phyloP scores from a whole-genome alignment of 92 coral and sea anemone species.

The Palythoa grandiflora region DNA sequence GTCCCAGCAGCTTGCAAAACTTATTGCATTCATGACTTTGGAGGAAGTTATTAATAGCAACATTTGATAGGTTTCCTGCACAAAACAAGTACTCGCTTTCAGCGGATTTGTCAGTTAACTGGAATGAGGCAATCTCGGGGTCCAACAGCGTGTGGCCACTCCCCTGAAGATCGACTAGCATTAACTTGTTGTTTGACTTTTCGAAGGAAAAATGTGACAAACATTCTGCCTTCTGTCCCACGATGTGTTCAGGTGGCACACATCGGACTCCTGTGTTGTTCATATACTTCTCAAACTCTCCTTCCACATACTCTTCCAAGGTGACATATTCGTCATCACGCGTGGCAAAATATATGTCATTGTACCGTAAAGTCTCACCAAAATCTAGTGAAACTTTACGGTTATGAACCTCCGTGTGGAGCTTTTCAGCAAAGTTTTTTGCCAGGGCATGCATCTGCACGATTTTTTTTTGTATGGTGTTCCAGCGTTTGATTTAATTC shows the following conservation, averaged over 20 bases:
- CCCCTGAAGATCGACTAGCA: slow-evolving; percentile 45
- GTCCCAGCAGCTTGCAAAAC: no score
- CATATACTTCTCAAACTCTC: slow-evolving; percentile 59
- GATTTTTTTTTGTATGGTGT: slow-evolving; percentile 53
- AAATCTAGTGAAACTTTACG: slow-evolving; percentile 47
- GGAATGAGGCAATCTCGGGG: slow-evolving; percentile 28
- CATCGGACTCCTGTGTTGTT: slow-evolving; percentile 61
- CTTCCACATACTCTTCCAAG: slow-evolving; percentile 61
- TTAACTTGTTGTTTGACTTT: slow-evolving; percentile 28
- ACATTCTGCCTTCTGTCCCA: slow-evolving; percentile 71
- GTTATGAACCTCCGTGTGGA: slow-evolving; percentile 39
- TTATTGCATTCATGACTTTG: no score
- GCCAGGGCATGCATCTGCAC: slow-evolving; percentile 65
- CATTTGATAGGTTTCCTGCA: slow-evolving; percentile 36
- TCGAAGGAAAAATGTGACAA: slow-evolving; percentile 59
- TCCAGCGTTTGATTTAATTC: slow-evolving; percentile 15
- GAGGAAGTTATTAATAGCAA: neutral
- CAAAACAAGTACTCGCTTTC: slow-evolving; percentile 27
- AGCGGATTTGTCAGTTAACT: slow-evolving; percentile 9
- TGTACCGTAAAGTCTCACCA: slow-evolving; percentile 46
- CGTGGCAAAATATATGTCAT: slow-evolving; percentile 50
- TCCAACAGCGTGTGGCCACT: slow-evolving; percentile 42
- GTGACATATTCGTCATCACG: slow-evolving; percentile 56
- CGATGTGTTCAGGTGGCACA: slow-evolving; percentile 41
- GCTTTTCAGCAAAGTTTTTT: slow-evolving; percentile 58